phyloP scores from a whole-genome alignment of 1,140 invertebrate genomes.

The Philotrypesis tridentata region DNA sequence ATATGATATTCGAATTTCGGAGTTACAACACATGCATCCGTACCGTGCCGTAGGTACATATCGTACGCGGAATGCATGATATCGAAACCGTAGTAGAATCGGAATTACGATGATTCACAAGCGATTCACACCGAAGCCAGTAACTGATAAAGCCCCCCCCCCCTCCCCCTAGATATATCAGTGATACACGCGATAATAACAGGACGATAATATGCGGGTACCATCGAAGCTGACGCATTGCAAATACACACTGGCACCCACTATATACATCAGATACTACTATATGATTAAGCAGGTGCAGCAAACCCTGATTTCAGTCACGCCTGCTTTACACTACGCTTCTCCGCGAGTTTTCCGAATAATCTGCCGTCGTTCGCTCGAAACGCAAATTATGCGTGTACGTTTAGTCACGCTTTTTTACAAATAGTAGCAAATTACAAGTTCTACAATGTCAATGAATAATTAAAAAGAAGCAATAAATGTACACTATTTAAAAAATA shows the following conservation, averaged over 20 bases:
- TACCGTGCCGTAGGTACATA: neutral
- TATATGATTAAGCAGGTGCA: conserved; percentile 30
- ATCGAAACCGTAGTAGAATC: conserved; percentile 50
- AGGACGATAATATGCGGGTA: neutral
- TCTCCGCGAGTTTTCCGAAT: too few relatives aligned
- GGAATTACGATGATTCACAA: conserved; percentile 53
- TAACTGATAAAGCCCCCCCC: conserved; percentile 54
- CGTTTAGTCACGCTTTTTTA: too few relatives aligned
- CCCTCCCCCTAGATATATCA: conserved; percentile 40
- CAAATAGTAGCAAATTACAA: too few relatives aligned
- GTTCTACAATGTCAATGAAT: too few relatives aligned
- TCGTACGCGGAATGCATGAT: neutral
- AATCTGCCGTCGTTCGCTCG: too few relatives aligned
- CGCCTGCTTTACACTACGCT: neutral
- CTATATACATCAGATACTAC: neutral
- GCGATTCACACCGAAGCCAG: conserved; percentile 50
- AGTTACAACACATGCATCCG: neutral
- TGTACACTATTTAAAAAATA: too few relatives aligned
- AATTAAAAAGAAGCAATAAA: too few relatives aligned
- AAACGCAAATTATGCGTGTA: too few relatives aligned
- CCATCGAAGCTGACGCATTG: conserved; percentile 36
- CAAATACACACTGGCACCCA: neutral
- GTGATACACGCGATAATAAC: conserved; percentile 23
- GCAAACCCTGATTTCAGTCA: neutral
- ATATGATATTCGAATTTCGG: too few relatives aligned